Conservation (phyloP, 2,888 invertebrate genomes). For the Caradrina clavipalpis region DNA sequence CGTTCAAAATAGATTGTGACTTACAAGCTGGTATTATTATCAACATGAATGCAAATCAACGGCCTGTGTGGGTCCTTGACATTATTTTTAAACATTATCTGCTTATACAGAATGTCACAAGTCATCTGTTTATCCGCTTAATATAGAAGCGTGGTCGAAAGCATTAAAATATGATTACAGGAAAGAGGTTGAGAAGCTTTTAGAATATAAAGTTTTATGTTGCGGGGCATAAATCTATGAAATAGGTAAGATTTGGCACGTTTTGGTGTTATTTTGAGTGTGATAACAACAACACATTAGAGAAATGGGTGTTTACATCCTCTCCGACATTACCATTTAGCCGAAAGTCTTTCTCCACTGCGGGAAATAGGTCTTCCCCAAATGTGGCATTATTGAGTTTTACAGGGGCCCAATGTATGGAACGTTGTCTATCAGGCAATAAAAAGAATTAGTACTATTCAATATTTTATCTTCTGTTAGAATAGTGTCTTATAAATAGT, state of each 20-base stretch:
- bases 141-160: constrained; percentile 34
- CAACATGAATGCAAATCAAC: constrained; percentile 77
- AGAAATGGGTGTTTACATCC: neutral
- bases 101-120: constrained; percentile 66
- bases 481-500: neutral
- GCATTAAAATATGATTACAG: constrained; percentile 18
- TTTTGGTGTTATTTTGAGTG: constrained; percentile 20
- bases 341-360: neutral
- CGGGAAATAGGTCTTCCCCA: neutral
- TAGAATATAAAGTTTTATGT: constrained; percentile 21
- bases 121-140: constrained; percentile 45
- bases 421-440: neutral
- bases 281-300: neutral
- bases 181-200: constrained; percentile 5
- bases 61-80: constrained; percentile 78
- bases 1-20: constrained; percentile 44
- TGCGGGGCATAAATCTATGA: neutral
- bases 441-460: neutral
- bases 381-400: neutral
- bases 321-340: neutral
- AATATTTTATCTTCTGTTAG: neutral
- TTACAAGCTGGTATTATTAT: constrained; percentile 69
- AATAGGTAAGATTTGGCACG: constrained; percentile 14
- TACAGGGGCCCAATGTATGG: neutral
- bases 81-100: constrained; percentile 76